Evolutionary conservation across 2,888 invertebrate genomes (phyloP).

Genomic region (Argyresthia albistria): DNA sequence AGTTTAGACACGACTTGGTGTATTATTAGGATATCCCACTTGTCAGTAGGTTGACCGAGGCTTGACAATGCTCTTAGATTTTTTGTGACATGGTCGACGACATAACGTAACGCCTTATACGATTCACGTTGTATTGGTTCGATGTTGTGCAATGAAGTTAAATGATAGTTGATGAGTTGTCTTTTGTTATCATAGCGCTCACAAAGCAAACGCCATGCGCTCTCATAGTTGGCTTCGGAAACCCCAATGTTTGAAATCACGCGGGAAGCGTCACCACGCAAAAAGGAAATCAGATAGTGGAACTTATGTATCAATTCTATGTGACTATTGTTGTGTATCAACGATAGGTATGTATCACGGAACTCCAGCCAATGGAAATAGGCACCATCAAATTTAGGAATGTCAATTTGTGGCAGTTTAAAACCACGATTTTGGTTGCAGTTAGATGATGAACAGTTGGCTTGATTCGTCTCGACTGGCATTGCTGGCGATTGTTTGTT

Average conservation of each 20-base stretch:
- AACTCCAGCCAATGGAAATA: not conserved
- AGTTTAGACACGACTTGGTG: not conserved
- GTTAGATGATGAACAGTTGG: not conserved
- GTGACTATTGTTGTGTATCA: constrained; percentile 8
- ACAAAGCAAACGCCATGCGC: constrained; percentile 10
- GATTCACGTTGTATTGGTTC: not conserved
- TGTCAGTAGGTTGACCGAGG: constrained; percentile 14
- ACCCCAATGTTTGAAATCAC: constrained; percentile 12
- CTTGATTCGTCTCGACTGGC: not conserved
- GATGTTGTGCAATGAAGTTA: constrained; percentile 3
- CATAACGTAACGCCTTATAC: constrained; percentile 9
- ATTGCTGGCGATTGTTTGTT: too few relatives aligned
- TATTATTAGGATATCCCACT: constrained; percentile 12
- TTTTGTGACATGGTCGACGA: constrained; percentile 15
- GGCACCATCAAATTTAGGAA: not conserved
- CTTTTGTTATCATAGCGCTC: constrained; percentile 13
- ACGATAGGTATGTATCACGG: not conserved
- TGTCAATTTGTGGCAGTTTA: not conserved
- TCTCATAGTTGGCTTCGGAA: constrained; percentile 9
- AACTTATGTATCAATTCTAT: constrained; percentile 15
- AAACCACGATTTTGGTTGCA: not conserved
- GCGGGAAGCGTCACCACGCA: constrained; percentile 15
- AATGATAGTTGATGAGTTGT: constrained; percentile 13
- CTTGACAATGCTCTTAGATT: constrained; percentile 15
- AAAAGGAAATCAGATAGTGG: constrained; percentile 14